These are phyloP conservation scores for Dreissena polymorpha DNA, from an alignment of 1,140 invertebrate species.

Conservation along the genomic window DNA sequence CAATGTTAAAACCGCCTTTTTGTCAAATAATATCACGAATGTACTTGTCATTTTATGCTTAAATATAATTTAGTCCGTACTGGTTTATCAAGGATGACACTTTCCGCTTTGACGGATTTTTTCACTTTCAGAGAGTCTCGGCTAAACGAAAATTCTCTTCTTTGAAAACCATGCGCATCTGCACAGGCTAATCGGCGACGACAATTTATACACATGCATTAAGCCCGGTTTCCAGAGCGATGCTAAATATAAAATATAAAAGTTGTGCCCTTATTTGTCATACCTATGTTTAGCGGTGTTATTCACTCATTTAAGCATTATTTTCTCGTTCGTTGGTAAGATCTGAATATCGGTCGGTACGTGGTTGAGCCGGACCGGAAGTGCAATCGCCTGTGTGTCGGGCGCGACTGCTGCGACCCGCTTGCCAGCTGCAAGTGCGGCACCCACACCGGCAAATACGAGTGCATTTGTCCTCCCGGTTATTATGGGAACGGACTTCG, in stretches of 20 bases:
- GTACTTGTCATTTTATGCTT: too few species aligned
- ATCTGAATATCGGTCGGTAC: conserved; percentile 84
- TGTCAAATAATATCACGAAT: too few species aligned
- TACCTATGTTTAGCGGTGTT: neutral
- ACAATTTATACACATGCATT: neutral
- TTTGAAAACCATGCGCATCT: too few species aligned
- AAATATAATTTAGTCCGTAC: too few species aligned
- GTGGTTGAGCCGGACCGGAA: conserved; percentile 80
- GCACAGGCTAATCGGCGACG: too few species aligned
- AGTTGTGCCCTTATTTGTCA: neutral
- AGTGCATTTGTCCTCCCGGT: conserved; percentile 85
- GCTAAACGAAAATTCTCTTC: too few species aligned
- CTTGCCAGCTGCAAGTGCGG: conserved; percentile 85
- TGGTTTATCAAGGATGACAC: too few species aligned
- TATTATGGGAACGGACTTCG: conserved; percentile 85
- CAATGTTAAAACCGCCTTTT: too few species aligned
- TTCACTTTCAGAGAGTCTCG: too few species aligned
- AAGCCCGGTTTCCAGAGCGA: neutral
- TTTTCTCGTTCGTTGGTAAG: conserved; percentile 77
- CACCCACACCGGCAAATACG: conserved; percentile 85
- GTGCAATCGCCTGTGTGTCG: conserved; percentile 83
- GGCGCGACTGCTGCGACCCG: conserved; percentile 82
- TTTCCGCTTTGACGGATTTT: too few species aligned
- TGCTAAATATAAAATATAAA: neutral
- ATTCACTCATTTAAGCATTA: neutral